A percentile compares a stretch with the other conserved stretches of the same genome.
Evolutionary conservation across 1,140 invertebrate species (phyloP).

Genomic region (Arctopsyche grandis): DNA sequence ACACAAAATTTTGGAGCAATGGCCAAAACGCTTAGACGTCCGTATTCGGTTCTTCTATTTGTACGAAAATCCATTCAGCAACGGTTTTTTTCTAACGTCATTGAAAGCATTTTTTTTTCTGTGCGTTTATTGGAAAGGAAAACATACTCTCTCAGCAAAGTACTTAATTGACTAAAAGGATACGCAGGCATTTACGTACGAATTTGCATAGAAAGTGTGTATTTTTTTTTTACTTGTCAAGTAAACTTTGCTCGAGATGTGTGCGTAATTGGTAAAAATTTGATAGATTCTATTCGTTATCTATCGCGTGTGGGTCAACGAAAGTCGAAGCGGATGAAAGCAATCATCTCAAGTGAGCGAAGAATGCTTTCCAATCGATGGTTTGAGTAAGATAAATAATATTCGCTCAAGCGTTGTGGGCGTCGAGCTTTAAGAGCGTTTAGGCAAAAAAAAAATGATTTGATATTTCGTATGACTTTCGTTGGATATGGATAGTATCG

Average conservation of each 20-base stretch:
- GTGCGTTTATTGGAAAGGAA: no score
- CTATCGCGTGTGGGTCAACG: constrained; percentile 10
- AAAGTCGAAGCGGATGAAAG: constrained; percentile 15
- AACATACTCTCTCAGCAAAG: no score
- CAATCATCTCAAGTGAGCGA: constrained; percentile 15
- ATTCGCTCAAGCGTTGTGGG: neutral
- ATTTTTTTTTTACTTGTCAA: no score
- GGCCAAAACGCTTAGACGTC: neutral
- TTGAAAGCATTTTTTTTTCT: no score
- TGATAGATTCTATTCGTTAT: neutral
- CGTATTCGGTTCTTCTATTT: neutral
- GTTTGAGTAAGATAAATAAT: neutral
- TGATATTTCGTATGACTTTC: no score
- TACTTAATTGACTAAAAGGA: no score
- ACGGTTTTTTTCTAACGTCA: no score
- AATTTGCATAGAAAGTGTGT: no score
- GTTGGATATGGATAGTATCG: no score
- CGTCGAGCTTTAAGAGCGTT: no score
- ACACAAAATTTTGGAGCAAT: neutral
- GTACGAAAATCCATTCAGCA: neutral
- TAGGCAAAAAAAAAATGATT: no score
- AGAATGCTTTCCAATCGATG: constrained; percentile 17
- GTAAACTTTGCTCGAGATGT: neutral
- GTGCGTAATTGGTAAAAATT: constrained; percentile 5
- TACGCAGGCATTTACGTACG: no score